Conservation (phyloP, 2,888 invertebrate genomes). For the Eupithecia subfuscata region DNA sequence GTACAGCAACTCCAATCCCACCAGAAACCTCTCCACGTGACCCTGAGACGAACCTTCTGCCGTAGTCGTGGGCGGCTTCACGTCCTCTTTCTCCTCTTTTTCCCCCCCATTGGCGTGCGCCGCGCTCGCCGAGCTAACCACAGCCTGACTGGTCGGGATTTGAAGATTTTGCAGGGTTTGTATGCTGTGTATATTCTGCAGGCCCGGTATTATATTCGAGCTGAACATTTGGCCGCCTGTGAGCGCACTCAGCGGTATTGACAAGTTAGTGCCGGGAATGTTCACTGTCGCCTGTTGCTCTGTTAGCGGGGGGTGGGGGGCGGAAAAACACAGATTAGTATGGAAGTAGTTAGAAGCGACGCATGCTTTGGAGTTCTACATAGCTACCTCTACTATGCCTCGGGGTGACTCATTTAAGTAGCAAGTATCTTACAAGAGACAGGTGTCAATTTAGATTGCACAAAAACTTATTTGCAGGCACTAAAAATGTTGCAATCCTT, state of each 20-base stretch:
- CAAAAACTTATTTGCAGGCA: not conserved
- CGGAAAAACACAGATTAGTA: conserved; percentile 79
- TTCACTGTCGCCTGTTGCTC: conserved; percentile 83
- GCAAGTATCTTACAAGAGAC: not conserved
- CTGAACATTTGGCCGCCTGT: conserved; percentile 81
- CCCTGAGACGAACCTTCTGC: conserved; percentile 72
- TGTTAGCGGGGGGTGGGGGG: conserved; percentile 63
- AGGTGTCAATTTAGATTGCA: not conserved
- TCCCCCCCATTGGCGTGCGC: conserved; percentile 68
- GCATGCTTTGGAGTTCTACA: conserved; percentile 53
- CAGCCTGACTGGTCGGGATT: conserved; percentile 57
- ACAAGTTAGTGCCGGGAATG: conserved; percentile 86
- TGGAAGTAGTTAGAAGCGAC: conserved; percentile 64
- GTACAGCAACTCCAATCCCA: conserved; percentile 19
- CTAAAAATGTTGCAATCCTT: not conserved
- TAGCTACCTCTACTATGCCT: conserved; percentile 21
- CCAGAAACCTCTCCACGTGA: conserved; percentile 42
- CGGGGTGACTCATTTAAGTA: not conserved
- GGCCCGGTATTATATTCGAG: conserved; percentile 73
- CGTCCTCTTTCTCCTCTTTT: conserved; percentile 85
- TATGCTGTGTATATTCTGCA: conserved; percentile 69
- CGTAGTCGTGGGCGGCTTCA: conserved; percentile 59
- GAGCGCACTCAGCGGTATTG: conserved; percentile 82
- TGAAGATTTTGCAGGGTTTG: conserved; percentile 62
- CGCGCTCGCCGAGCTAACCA: conserved; percentile 20